These are phyloP conservation scores for Craseonycteris thonglongyai DNA, from an alignment of 2,113 vertebrate genomes.

Conservation along the genomic window DNA sequence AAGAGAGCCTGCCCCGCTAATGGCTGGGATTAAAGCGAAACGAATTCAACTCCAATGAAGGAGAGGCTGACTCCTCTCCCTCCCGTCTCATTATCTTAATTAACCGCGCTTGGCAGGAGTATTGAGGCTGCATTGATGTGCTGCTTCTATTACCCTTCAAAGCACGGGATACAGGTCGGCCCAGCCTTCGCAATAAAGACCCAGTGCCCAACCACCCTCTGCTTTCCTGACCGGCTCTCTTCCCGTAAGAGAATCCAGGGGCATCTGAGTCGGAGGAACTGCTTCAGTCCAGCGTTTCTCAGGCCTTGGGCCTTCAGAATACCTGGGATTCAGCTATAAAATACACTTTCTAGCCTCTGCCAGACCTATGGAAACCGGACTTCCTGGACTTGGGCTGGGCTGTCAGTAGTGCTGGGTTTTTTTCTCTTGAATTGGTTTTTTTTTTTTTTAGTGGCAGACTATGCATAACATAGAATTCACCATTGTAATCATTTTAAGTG, in stretches of 20 bases:
- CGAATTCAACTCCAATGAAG: background rate
- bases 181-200: background rate
- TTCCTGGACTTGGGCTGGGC: background rate
- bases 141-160: background rate
- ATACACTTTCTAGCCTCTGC: background rate
- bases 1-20: background rate
- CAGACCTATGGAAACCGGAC: no score
- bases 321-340: background rate
- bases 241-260: accelerated
- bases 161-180: background rate
- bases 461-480: background rate
- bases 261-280: background rate
- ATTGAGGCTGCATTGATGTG: background rate
- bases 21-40: background rate
- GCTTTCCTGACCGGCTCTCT: background rate
- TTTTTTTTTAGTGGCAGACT: background rate
- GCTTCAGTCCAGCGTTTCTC: background rate
- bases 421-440: background rate
- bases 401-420: background rate
- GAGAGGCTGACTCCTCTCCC: background rate
- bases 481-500: background rate
- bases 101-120: background rate
- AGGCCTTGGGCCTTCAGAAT: background rate
- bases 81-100: slow-evolving; percentile 27
- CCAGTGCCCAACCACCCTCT: background rate